phyloP scores from a whole-genome alignment of 2,888 invertebrate species.

The Lumbricus terrestris region DNA sequence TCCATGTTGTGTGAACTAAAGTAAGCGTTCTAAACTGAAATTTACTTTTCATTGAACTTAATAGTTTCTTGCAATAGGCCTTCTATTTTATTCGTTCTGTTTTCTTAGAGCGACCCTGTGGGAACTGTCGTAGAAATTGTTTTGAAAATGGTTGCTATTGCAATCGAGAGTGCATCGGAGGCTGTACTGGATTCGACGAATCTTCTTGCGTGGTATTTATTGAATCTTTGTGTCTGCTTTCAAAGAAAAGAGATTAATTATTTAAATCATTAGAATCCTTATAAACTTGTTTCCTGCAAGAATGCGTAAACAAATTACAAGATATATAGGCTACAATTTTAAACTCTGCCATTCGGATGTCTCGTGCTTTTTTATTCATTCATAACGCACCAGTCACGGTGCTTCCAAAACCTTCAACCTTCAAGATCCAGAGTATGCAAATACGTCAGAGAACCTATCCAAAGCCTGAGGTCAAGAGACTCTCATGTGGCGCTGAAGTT shows the following conservation, averaged over 20 bases:
- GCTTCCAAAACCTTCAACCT: too few relatives aligned
- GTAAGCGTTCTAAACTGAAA: background rate
- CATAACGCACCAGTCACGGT: too few relatives aligned
- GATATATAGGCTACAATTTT: background rate
- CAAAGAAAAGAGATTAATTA: background rate
- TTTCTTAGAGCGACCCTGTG: background rate
- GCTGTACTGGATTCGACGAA: background rate
- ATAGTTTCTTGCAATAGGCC: background rate
- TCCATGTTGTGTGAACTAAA: background rate
- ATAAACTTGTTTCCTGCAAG: background rate
- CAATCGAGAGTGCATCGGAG: background rate
- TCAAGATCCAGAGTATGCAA: too few relatives aligned
- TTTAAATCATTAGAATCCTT: background rate
- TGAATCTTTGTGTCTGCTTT: background rate
- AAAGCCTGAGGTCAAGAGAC: too few relatives aligned
- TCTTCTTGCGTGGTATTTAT: background rate
- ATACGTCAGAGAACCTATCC: too few relatives aligned
- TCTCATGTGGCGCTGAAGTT: too few relatives aligned
- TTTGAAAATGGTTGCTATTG: background rate
- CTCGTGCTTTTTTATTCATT: background rate
- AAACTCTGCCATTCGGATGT: background rate
- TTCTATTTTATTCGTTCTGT: too few relatives aligned
- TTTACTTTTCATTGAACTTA: too few relatives aligned
- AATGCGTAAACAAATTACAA: background rate
- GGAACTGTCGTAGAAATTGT: background rate